Evolutionary conservation across 2,888 invertebrate species (phyloP), one percentile per base, ranked within the genome.

Genomic region (Drosophila paramelanica): DNA sequence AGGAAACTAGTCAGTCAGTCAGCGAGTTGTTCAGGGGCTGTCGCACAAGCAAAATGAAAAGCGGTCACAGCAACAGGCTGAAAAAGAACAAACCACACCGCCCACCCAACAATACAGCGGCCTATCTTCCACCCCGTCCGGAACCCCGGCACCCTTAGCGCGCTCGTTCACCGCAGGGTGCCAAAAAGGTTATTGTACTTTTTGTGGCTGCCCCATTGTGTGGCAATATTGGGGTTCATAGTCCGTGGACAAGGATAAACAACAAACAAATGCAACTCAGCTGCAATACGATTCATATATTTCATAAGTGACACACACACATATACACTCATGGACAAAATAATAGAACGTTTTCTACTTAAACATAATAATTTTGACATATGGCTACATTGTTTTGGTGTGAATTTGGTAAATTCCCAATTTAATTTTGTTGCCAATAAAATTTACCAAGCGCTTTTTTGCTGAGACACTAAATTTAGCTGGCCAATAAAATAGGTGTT

Each of bases 1-100:
- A 81, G 69, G 50, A 81, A 74, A 49, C 59, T 69, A 60, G 36
- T 33, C 56, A 52, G 51, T 23, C 53, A 53, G 45, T 36, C 43
- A 53, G 65, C 33, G 46, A 60, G 52, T 61, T 13, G 5, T 36
- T 36, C 49, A 49, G 42, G 49, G 17, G 42, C 36, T 46, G 13
- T 39, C 10, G 46, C 39, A 64, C 72, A 33, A 45, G 36, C 45
- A 13, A 45, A 55, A 36, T 45, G 45, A 55, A 55, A 55, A 55
- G 55, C 36, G 45, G 31, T 8, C 45, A 53, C 60, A 76, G 77
- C 78, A 81, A 81, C 81, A 78, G 81, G 79, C 81, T 67, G 52
- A 47, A 49, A 27, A 55, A 41, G 14, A 7, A 23, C 23, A 25
- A 23, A 36, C 13, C 5, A 6, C 36, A 36, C 47, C 45, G 25